These are phyloP conservation scores for Oncorhynchus mykiss DNA, from an alignment of 2,113 vertebrate genomes.

Conservation along the genomic window DNA sequence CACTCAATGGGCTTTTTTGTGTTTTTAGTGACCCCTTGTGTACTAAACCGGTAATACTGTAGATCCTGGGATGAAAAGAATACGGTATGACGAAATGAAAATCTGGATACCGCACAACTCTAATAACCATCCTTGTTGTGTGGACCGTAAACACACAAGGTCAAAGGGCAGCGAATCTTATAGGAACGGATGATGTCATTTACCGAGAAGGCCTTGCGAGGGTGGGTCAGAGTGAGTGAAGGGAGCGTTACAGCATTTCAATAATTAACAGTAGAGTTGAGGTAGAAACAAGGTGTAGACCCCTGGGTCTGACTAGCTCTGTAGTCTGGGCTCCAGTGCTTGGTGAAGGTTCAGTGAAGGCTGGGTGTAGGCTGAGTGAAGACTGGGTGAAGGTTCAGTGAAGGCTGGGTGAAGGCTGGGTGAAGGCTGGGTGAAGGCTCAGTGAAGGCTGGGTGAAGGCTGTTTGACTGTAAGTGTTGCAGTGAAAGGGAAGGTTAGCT, in stretches of 20 bases:
- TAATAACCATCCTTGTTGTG: too few relatives aligned
- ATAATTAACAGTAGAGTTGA: too few relatives aligned
- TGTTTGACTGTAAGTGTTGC: not conserved
- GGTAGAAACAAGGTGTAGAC: too few relatives aligned
- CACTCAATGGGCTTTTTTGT: not conserved
- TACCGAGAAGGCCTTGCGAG: not conserved
- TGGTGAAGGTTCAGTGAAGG: not conserved
- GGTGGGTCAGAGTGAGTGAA: not conserved
- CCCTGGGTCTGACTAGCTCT: not conserved
- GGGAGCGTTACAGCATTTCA: not conserved
- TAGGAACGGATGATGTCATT: not conserved
- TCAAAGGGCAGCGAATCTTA: not conserved
- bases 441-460: not conserved
- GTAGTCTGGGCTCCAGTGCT: not conserved
- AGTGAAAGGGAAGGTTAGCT: conserved; percentile 8
- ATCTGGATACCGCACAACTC: too few relatives aligned
- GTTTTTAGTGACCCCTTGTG: not conserved
- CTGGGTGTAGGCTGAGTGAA: too few relatives aligned
- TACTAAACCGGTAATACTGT: too few relatives aligned
- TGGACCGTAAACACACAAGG: not conserved
- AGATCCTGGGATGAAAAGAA: too few relatives aligned
- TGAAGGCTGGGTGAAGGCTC: too few relatives aligned
- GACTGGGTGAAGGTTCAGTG: too few relatives aligned
- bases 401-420: too few relatives aligned
- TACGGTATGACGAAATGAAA: too few relatives aligned